Evolutionary conservation across 2,113 vertebrate genomes (phyloP), one percentile per base, ranked within the genome.

Genomic region (Ciconia stormi): DNA sequence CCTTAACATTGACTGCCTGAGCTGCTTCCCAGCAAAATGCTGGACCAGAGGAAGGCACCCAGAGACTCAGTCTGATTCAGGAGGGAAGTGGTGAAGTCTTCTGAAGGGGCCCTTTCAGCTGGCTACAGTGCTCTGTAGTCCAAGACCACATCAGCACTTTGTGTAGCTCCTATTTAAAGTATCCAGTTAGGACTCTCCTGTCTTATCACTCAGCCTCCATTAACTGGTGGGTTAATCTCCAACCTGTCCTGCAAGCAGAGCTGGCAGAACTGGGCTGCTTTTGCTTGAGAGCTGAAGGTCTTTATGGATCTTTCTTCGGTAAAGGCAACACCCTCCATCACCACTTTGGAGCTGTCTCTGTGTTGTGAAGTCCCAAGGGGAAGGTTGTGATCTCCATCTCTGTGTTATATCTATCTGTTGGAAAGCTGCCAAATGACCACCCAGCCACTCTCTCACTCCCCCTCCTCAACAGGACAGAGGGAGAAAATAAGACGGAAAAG

Each of bases 341-440:
- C 40, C 10, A 18, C 19, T 83, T 52, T 30, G 19, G 16, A 61
- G 16, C 9, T 70, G 6, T 46, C 30, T 79, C 40, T 83, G 25
- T 46, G n/a, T 19, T 40, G 25, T 65, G 16, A 40, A 66, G 32
- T 59, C 10, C 44, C 32, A 19, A 27, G 22, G 11, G 34, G 10
- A 74, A 74, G 36, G 29, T 6, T 19, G 6, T 23, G 32, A 56
- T 83, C 14, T 71, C 32, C 42, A 13, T 11, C 14, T 44, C 23
- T 0, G 0, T 67, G 5, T 67, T 72, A 19, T 9, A 42, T 9
- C 12, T 36, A 5, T 38, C 34, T 38, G 8, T 1, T 85, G 38
- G 70, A 82, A 72, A 91, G 62, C 42, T 58, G 22, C 5, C 10
- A 47, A 44, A 15, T 4, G 23, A 29, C 16, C 32, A 46, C 13